Evolutionary conservation across 2,888 invertebrate genomes (phyloP), one percentile per base, ranked within the genome.

Genomic region (Leistus spinibarbis): DNA sequence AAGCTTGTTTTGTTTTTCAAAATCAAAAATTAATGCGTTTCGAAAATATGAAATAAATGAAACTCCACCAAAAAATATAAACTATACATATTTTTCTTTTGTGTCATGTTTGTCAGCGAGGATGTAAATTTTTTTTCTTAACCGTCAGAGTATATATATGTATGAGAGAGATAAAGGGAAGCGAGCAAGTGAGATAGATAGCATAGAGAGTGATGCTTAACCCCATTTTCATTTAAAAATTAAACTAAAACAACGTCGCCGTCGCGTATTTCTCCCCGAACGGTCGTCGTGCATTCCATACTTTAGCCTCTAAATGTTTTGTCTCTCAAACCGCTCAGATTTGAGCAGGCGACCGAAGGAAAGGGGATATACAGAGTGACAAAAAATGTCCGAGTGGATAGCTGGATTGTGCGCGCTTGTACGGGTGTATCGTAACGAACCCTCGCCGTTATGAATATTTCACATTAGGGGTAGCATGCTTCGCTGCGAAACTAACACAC

Each of bases 241-340:
- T 66, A 72, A 72, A 72, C 65, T 66, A 72, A 72, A 72, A 72
- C 66, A 66, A 72, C 57, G 72, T 10, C 17, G n/a, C 23, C 16
- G 16, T 16, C 22, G 64, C 23, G 16, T 24, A n/a, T 64, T 23
- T 64, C 63, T 62, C 17, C 5, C 40, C 19, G 22, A 70, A 63
- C 24, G 70, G 23, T 19, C 63, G 23, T 63, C 62, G 40, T 72
- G 66, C 72, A 72, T 72, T 72, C 72, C 72, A 72, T 66, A 66
- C 72, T 66, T 72, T 66, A 66, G 66, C 65, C 66, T 66, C 66
- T 66, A 72, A 72, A 72, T 72, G 72, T 72, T 72, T 72, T 72
- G 72, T 66, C 72, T 57, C 65, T 66, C 72, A 20, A 62, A 63
- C 40, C 53, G 70, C 63, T 70, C 63, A 70, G 70, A 70, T 70